Conservation (phyloP, 2,797 vertebrate species). For the Dendrocincla fuliginosa region DNA sequence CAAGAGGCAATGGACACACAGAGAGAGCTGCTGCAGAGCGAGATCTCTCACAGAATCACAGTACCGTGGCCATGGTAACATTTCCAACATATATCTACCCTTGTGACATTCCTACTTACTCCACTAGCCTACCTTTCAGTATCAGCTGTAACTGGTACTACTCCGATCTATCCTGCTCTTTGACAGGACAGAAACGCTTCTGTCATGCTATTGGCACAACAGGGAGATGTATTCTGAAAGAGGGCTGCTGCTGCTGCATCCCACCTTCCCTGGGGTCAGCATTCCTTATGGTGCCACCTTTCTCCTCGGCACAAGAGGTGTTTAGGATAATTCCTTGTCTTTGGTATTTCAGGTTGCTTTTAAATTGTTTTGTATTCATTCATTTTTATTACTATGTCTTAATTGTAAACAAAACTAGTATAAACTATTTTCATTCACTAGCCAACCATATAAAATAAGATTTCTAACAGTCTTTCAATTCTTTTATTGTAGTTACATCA, state of each 20-base stretch:
- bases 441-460: neutral
- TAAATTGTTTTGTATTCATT: neutral
- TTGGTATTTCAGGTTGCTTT: neutral
- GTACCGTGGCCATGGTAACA: rapidly evolving
- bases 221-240: neutral
- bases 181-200: neutral
- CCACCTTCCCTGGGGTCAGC: neutral
- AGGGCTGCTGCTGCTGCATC: neutral
- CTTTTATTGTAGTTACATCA: neutral
- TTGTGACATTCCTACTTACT: neutral
- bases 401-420: neutral
- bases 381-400: neutral
- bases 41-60: neutral
- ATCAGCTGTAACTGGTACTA: neutral
- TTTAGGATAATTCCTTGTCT: neutral
- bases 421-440: neutral
- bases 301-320: neutral
- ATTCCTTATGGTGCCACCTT: neutral
- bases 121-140: neutral
- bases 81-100: neutral
- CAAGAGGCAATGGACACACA: neutral
- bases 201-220: rapidly evolving
- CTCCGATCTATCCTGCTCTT: neutral
- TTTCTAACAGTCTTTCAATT: neutral
- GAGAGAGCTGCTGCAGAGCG: neutral